Base-by-base conservation (phyloP, 2,888 invertebrate genomes). In the Portevinia maculata region DNA sequence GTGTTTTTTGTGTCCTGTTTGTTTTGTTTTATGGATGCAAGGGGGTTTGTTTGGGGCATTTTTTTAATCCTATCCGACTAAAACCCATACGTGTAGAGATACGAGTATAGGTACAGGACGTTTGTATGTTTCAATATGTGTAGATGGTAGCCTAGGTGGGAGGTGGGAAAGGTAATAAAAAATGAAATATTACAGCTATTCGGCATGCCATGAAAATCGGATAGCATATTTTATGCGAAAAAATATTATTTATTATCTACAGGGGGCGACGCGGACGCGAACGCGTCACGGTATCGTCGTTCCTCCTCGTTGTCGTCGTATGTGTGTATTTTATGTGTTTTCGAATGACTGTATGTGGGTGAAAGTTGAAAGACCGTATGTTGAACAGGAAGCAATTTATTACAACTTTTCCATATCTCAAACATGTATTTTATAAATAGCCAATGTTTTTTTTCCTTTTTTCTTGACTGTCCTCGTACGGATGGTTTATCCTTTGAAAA, bases 131-230 rank as follows among this genome's bases (percentile, higher is more conserved):
- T 24, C 24, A 24, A 48, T 8, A 34, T 19, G 44, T 30, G 70
- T 67, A 48, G 67, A 73, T 73, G 79, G 64, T 30, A 57, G 65
- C 64, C 71, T n/a, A n/a, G n/a, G n/a, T n/a, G n/a, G n/a, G n/a
- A 83, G 76, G 76, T 71, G 59, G 81, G 60, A 84, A 85, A 87
- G 88, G 88, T 88, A 89, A 88, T 88, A 89, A 89, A 89, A 88
- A 89, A 88, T 89, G 89, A 89, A 87, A 88, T 89, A 89, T 89
- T 88, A 86, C 87, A 79, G 87, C 86, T 86, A 88, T 88, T 88
- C 87, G 88, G 88, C 86, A 88, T 88, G 88, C 89, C 88, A 88
- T 88, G 88, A 88, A 89, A 89, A 89, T 89, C 89, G 88, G 89
- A 89, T 89, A 89, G 88, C 88, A 88, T 88, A 89, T 89, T 89